Evolutionary conservation across 2,113 vertebrate genomes (phyloP), one percentile per base, ranked within the genome.

Genomic region (Cheilinus undulatus): DNA sequence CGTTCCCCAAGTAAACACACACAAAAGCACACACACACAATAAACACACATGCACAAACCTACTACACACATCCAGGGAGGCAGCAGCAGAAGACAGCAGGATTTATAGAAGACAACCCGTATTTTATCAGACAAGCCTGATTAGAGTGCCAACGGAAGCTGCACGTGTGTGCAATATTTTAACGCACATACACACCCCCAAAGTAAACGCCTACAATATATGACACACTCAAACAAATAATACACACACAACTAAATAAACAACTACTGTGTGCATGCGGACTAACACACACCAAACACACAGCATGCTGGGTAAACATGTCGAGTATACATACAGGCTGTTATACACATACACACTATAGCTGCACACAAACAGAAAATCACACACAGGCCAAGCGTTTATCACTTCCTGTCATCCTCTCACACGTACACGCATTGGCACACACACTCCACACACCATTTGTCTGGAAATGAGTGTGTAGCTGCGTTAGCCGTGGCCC

Each of bases 121-220:
- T 87, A 79, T 86, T 85, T 89, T 80, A 91, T 83, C 80, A 79
- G 73, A 84, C 34, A 64, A 43, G 62, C 79, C 76, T 88, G 91
- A 91, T 90, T 90, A 82, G 79, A 83, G 80, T 50, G 30, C 77
- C 68, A 70, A 60, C 64, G 67, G 77, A 88, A 61, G 71, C 72
- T 81, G 80, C 46, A 40, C 52, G 61, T 64, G 82, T 82, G 77
- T 71, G 67, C 56, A 63, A 66, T 68, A 76, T 30, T n/a, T n/a
- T n/a, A n/a, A n/a, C n/a, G n/a, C 38, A 68, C 54, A 69, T 57
- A 57, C 34, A 53, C 14, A 7, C 40, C 40, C 40, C 40, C 40
- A 17, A 49, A 51, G 53, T 62, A 80, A 66, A 80, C 34, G 34
- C 64, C 50, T 19, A 68, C 42, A 53, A 53, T 62, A 71, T 46